Evolutionary conservation across 1,140 invertebrate genomes (phyloP).

Genomic region (Chelonus insularis): DNA sequence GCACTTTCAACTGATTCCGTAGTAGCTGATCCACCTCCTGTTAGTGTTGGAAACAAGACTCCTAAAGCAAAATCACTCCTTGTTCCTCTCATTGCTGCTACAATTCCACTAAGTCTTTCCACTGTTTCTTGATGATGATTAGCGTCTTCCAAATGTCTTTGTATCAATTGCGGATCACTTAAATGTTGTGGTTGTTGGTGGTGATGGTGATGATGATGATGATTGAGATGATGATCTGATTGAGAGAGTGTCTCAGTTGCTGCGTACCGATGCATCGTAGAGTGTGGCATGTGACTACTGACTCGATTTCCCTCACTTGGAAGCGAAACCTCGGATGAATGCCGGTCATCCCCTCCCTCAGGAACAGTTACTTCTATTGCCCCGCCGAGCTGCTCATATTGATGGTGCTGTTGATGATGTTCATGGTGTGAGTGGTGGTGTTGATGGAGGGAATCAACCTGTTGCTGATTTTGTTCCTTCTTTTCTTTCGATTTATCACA

Average conservation of each 20-base stretch:
- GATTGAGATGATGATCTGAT: conserved; percentile 41
- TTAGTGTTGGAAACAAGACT: conserved; percentile 40
- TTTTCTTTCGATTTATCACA: no score
- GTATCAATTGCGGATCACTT: conserved; percentile 1
- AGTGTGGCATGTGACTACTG: conserved; percentile 54
- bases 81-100: conserved; percentile 42
- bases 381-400: conserved; percentile 37
- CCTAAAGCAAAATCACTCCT: conserved; percentile 40
- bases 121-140: conserved; percentile 26
- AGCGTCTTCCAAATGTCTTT: conserved; percentile 2
- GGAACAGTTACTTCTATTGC: conserved; percentile 44
- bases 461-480: conserved; percentile 37
- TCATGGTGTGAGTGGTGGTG: conserved; percentile 26
- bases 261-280: conserved; percentile 55
- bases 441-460: conserved; percentile 34
- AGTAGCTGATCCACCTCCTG: neutral
- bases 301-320: conserved; percentile 43
- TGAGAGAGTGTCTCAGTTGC: conserved; percentile 48
- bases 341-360: conserved; percentile 52
- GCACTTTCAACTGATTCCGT: conserved; percentile 16
- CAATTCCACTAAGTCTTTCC: conserved; percentile 39
- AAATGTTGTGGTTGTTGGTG: conserved; percentile 34
- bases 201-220: conserved; percentile 38
- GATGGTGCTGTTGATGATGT: conserved; percentile 28
- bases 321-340: conserved; percentile 39